Evolutionary conservation across 2,113 vertebrate species (phyloP).

Genomic region (Nerophis lumbriciformis): DNA sequence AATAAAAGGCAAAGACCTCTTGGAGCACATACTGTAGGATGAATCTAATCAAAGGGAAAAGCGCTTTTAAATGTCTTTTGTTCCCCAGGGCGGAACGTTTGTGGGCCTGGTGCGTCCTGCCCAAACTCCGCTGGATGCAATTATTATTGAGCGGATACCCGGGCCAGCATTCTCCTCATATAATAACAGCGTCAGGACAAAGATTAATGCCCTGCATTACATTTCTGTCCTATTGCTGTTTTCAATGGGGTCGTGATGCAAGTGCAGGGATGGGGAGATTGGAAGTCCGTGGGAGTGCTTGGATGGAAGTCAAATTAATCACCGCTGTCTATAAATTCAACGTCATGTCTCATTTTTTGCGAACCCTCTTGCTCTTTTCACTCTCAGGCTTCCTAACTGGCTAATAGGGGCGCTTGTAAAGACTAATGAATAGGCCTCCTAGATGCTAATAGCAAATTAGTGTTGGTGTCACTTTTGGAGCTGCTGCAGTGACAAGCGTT

Average conservation of each 20-base stretch:
- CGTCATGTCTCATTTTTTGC: slow-evolving; percentile 86
- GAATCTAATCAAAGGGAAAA: slow-evolving; percentile 72
- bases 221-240: slow-evolving; percentile 73
- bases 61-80: slow-evolving; percentile 72
- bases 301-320: slow-evolving; percentile 85
- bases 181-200: slow-evolving; percentile 80
- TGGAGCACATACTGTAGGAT: slow-evolving; percentile 48
- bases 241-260: slow-evolving; percentile 67
- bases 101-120: slow-evolving; percentile 33
- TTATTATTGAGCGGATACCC: slow-evolving; percentile 77
- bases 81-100: slow-evolving; percentile 63
- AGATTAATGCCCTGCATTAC: slow-evolving; percentile 88
- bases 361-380: slow-evolving; percentile 67
- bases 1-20: slow-evolving; percentile 44
- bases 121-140: slow-evolving; percentile 72
- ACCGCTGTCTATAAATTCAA: slow-evolving; percentile 83
- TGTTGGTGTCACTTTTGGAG: slow-evolving; percentile 58
- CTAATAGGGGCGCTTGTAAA: slow-evolving; percentile 57
- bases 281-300: slow-evolving; percentile 69
- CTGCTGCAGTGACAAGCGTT: slow-evolving; percentile 33
- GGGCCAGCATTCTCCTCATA: slow-evolving; percentile 69
- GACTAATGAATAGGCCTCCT: slow-evolving; percentile 71
- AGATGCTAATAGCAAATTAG: slow-evolving; percentile 74
- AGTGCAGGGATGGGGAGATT: slow-evolving; percentile 33
- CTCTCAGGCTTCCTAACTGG: slow-evolving; percentile 38